A percentile compares a stretch with the other conserved stretches of the same genome.
Conservation (phyloP, 92 coral and sea anemone species). For the Metridium senile region DNA sequence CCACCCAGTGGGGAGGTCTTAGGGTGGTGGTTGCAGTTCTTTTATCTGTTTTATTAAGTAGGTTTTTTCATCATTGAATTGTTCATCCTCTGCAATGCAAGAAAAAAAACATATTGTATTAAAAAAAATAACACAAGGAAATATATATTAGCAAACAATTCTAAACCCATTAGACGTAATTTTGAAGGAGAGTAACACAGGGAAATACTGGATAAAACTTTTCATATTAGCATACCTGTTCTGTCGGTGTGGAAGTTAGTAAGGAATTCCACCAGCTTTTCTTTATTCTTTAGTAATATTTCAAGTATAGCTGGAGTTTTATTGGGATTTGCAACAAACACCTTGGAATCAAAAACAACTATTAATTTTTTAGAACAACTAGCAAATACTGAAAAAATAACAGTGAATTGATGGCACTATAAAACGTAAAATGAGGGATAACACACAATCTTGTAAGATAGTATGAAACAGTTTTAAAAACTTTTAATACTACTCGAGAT, state of each 20-base stretch:
- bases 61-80: constrained; percentile 94
- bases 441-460: too few species aligned
- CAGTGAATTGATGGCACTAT: too few species aligned
- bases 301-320: constrained; percentile 84
- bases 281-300: constrained; percentile 91
- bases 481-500: too few species aligned
- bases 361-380: too few species aligned
- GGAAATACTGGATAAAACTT: not conserved
- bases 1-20: not conserved
- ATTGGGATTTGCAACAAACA: constrained; percentile 99
- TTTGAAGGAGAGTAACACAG: too few species aligned
- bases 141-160: not conserved
- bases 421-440: too few species aligned
- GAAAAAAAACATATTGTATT: not conserved
- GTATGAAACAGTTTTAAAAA: too few species aligned
- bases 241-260: constrained; percentile 93
- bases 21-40: constrained; percentile 60
- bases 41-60: constrained; percentile 96
- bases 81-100: constrained; percentile 93
- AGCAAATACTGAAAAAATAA: too few species aligned
- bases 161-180: too few species aligned
- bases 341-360: constrained; percentile 40
- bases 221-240: constrained; percentile 63
- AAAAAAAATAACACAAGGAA: not conserved
- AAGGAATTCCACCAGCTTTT: constrained; percentile 93